phyloP scores from a whole-genome alignment of 2,888 invertebrate genomes.

The Diogma glabrata region DNA sequence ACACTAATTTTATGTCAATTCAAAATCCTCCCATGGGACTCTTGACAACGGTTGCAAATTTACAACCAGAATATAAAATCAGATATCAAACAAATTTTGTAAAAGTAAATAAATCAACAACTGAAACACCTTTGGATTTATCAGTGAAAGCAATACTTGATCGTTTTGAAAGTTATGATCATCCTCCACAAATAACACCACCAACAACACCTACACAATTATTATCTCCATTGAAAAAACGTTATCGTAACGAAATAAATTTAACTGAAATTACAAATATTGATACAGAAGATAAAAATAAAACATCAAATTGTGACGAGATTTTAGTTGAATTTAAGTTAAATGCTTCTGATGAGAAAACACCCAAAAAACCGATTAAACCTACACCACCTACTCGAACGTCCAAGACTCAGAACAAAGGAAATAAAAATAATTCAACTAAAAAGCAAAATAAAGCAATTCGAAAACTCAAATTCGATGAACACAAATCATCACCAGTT shows the following conservation, averaged over 20 bases:
- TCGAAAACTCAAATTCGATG: conserved; percentile 76
- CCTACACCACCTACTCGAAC: conserved; percentile 29
- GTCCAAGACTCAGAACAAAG: conserved; percentile 22
- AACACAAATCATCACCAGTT: conserved; percentile 84
- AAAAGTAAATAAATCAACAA: conserved; percentile 25
- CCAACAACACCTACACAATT: conserved; percentile 63
- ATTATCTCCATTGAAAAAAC: conserved; percentile 53
- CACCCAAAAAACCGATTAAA: conserved; percentile 30
- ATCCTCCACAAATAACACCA: background rate
- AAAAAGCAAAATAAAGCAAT: conserved; percentile 45
- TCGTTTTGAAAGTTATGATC: conserved; percentile 17
- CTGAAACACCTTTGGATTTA: conserved; percentile 53
- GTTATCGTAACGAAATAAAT: conserved; percentile 18
- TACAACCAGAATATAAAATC: conserved; percentile 36
- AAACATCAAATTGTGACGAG: too few relatives aligned
- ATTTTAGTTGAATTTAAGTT: conserved; percentile 19
- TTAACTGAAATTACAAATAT: conserved; percentile 9
- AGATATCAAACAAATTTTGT: conserved; percentile 32
- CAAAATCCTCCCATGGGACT: conserved; percentile 27
- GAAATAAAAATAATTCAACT: conserved; percentile 16
- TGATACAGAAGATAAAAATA: conserved; percentile 14
- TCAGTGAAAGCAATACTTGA: conserved; percentile 46
- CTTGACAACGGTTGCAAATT: conserved; percentile 34
- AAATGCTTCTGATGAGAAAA: conserved; percentile 23
- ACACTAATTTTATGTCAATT: too few relatives aligned